These are phyloP conservation scores for Melanotaenia nigrans DNA, from an alignment of 2,797 vertebrate species.

Conservation along the genomic window DNA sequence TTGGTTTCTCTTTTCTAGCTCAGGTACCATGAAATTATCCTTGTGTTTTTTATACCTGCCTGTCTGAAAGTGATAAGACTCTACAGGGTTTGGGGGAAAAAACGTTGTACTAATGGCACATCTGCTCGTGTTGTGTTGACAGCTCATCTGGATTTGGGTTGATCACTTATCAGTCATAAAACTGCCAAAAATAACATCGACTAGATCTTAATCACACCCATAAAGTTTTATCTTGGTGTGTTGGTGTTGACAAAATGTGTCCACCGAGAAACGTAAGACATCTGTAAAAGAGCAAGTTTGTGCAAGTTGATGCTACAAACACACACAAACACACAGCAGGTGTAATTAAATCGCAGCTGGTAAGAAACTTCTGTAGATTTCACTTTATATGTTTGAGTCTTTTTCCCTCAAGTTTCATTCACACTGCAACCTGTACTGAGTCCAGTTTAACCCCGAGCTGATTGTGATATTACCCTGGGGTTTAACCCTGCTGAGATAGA, in stretches of 20 bases:
- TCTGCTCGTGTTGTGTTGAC: not conserved
- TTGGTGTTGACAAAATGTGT: not conserved
- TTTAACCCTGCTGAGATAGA: slow-evolving; percentile 25
- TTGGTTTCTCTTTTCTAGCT: not conserved
- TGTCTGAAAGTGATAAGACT: not conserved
- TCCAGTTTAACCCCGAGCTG: slow-evolving; percentile 36
- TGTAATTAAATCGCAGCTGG: not conserved
- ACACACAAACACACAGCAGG: not conserved
- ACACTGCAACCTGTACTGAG: not conserved
- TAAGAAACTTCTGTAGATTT: not conserved
- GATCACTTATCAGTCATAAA: not conserved
- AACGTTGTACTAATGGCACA: not conserved
- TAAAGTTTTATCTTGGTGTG: not conserved
- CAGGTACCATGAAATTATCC: not conserved
- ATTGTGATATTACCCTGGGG: slow-evolving; percentile 18
- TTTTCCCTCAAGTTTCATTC: not conserved
- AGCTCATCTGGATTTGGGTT: not conserved
- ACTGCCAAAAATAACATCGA: not conserved
- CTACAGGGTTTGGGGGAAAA: not conserved
- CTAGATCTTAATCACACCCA: not conserved
- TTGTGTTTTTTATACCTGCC: not conserved
- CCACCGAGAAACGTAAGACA: not conserved
- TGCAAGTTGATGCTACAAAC: not conserved
- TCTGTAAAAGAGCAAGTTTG: not conserved
- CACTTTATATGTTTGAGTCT: not conserved